Conservation (phyloP, 2,113 vertebrate genomes). For the Sinocyclocheilus grahami region DNA sequence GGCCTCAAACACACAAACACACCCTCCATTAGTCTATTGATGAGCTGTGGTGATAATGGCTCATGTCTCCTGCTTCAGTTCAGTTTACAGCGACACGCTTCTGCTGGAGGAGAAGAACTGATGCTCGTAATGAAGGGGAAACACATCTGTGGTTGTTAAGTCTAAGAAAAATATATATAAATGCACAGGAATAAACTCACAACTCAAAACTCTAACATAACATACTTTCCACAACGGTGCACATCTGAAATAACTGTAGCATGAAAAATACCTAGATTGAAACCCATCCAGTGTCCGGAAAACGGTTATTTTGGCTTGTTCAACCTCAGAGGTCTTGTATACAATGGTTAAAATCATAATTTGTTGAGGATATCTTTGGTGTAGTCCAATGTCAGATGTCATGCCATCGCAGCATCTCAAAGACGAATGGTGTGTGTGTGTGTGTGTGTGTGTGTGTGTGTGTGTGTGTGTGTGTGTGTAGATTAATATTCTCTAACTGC, state of each 20-base stretch:
- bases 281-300: not conserved
- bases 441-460: too few species aligned
- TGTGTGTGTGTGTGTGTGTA: not conserved
- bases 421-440: too few species aligned
- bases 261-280: not conserved
- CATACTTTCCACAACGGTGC: not conserved
- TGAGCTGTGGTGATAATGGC: conserved; percentile 4
- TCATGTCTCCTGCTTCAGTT: not conserved
- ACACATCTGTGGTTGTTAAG: not conserved
- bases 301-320: not conserved
- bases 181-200: not conserved
- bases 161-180: not conserved
- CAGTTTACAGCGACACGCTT: not conserved
- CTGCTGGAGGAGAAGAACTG: not conserved
- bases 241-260: not conserved
- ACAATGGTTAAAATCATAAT: not conserved
- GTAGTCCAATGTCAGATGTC: too few species aligned
- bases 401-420: too few species aligned
- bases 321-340: not conserved
- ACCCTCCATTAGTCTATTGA: conserved; percentile 23
- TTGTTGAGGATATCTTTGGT: not conserved
- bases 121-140: not conserved
- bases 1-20: not conserved
- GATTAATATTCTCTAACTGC: not conserved
- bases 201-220: not conserved